Evolutionary conservation across 2,113 vertebrate genomes (phyloP), one percentile per base, ranked within the genome.

Genomic region (Turnix velox): DNA sequence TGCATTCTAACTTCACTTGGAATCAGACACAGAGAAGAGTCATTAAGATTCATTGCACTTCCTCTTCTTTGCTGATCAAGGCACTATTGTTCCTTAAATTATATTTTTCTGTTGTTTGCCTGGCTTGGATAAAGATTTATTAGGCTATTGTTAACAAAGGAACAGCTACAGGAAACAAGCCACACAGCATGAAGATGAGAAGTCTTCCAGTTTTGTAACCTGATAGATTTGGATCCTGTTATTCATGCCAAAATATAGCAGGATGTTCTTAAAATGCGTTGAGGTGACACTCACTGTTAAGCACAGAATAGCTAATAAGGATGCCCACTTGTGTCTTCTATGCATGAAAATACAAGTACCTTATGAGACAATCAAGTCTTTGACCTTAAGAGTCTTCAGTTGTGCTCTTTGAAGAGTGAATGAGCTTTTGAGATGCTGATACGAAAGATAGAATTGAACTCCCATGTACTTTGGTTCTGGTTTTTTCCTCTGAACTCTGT

Each of bases 51-150:
- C 58, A 45, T 30, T 55, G 37, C 33, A 18, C 8, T 87, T 49
- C 31, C 24, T 75, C 48, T 51, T 87, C 57, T 89, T 83, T 65
- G 54, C 31, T 66, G 54, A 45, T 58, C 74, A 82, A 81, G 40
- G 52, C 65, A 75, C 14, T 40, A 30, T 63, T 52, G 19, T 61
- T 78, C 42, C 20, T 69, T 65, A 88, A 94, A 89, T 69, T 72
- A 23, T 42, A 61, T 69, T 88, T 69, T 79, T 63, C n/a, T 85
- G 51, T 33, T 48, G 39, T 94, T 93, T 93, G 17, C 59, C 33
- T 84, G 74, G 15, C 39, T 27, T 66, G 42, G 39, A 45, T 75
- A 80, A 82, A 85, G 63, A 61, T 52, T 57, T 86, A 35, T 84
- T 92, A 78, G 52, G 42, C 25, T 88, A 28, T 28, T 40, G 23